phyloP scores from a whole-genome alignment of 2,113 vertebrate species.

The Orthonyx spaldingii region DNA sequence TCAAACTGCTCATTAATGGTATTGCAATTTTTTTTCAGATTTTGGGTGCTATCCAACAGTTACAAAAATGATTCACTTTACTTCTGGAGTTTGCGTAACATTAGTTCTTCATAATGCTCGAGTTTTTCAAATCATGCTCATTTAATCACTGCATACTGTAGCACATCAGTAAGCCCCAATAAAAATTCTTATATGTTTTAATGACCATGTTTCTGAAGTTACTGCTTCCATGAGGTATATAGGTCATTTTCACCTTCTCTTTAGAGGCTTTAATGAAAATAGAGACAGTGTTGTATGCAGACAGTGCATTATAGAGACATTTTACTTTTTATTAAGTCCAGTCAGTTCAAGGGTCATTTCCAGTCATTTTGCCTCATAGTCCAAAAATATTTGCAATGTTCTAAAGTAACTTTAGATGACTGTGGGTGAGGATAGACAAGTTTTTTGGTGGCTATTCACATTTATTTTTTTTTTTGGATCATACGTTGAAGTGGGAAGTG shows the following conservation, averaged over 20 bases:
- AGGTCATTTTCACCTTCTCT: background rate
- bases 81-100: background rate
- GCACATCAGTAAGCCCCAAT: background rate
- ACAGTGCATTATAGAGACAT: background rate
- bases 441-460: background rate
- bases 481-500: background rate
- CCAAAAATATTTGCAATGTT: background rate
- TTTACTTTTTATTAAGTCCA: background rate
- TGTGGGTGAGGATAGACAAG: background rate
- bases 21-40: background rate
- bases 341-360: background rate
- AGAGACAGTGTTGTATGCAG: background rate
- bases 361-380: background rate
- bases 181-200: conserved; percentile 7
- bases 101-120: background rate
- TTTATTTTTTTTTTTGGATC: background rate
- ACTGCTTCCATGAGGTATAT: background rate
- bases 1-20: background rate
- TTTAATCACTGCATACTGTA: background rate
- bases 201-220: background rate
- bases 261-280: background rate
- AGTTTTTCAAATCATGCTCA: background rate
- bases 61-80: background rate
- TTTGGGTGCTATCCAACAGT: background rate
- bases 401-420: background rate